A percentile compares a stretch with the other conserved stretches of the same genome.
Evolutionary conservation across 2,888 invertebrate genomes (phyloP).

Genomic region (Diabrotica balteata): DNA sequence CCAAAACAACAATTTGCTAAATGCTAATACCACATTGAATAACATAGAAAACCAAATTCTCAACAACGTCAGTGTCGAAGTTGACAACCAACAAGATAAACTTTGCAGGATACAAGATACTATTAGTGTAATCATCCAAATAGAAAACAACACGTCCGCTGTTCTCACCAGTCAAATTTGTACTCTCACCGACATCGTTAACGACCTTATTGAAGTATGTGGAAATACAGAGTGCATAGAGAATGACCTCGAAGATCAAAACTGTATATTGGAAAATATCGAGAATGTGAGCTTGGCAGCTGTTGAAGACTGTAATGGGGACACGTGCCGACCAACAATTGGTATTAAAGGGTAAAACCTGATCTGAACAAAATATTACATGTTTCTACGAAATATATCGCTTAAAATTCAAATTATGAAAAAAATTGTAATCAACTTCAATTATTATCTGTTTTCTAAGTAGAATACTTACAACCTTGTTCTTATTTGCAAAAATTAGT

Average conservation of each 20-base stretch:
- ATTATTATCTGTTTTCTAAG: too few species aligned
- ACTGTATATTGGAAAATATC: slow-evolving; percentile 3
- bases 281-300: background rate
- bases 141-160: background rate
- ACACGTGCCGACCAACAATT: background rate
- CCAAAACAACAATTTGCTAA: background rate
- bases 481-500: too few species aligned
- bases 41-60: background rate
- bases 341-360: too few species aligned
- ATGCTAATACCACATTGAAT: background rate
- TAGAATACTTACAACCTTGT: too few species aligned
- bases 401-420: too few species aligned
- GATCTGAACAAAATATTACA: too few species aligned
- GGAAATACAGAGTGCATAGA: background rate
- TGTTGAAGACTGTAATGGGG: slow-evolving; percentile 3
- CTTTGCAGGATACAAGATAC: background rate
- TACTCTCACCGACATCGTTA: background rate
- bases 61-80: too few species aligned
- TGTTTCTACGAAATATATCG: too few species aligned
- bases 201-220: background rate
- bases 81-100: background rate
- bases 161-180: background rate
- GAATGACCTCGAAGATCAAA: background rate
- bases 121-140: background rate
- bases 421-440: too few species aligned